A percentile compares a stretch with the other conserved stretches of the same genome.
Evolutionary conservation across 2,888 invertebrate genomes (phyloP).

Genomic region (Dichetophora obliterata): DNA sequence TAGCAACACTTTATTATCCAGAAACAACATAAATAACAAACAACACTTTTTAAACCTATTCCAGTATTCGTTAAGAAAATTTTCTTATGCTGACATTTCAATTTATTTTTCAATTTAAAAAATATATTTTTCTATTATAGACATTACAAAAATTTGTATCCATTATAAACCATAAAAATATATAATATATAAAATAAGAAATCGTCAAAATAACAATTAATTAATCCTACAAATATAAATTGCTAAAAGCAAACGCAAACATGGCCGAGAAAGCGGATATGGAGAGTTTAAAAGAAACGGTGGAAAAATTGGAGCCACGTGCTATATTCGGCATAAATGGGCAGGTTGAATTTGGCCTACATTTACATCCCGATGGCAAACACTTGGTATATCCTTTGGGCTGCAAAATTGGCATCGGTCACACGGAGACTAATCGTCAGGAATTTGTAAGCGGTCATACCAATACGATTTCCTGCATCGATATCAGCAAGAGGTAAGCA

Average conservation of each 20-base stretch:
- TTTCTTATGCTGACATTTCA: background rate
- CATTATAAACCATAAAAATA: constrained; percentile 13
- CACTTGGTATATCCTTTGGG: constrained; percentile 84
- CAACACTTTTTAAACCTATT: background rate
- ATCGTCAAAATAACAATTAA: too few relatives aligned
- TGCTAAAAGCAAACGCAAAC: background rate
- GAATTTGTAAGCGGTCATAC: constrained; percentile 84
- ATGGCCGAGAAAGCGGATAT: constrained; percentile 37
- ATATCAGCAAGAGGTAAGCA: constrained; percentile 75
- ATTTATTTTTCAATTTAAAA: background rate
- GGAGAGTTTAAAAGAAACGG: constrained; percentile 23
- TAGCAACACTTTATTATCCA: background rate
- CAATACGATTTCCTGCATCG: constrained; percentile 82
- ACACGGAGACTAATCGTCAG: constrained; percentile 78
- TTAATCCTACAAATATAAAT: background rate
- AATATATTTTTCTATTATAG: background rate
- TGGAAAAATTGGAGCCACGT: constrained; percentile 73
- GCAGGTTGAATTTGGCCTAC: constrained; percentile 73
- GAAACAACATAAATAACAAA: background rate
- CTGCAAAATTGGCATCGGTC: constrained; percentile 81
- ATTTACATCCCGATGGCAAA: constrained; percentile 79
- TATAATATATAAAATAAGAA: background rate
- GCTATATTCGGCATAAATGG: constrained; percentile 88
- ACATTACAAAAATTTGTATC: background rate
- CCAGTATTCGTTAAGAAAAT: background rate